Evolutionary conservation across 2,113 vertebrate genomes (phyloP), one percentile per base, ranked within the genome.

Genomic region (Sula dactylatra): DNA sequence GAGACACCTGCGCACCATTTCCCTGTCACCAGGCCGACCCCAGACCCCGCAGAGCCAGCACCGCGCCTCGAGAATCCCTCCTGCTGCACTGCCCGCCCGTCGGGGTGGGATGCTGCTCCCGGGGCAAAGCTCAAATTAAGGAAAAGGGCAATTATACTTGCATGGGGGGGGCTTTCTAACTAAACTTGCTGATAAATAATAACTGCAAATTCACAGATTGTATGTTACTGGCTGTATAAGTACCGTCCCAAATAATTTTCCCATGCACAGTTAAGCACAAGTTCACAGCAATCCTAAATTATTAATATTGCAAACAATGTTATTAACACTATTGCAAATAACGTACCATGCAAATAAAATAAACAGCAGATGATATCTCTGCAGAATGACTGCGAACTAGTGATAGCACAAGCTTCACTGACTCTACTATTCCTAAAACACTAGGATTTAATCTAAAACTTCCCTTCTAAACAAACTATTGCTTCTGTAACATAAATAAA

Each of bases 1-100:
- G 40, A 65, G 26, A 26, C 45, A 49, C 45, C 16, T 32, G 27
- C 8, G 2, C 8, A 19, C 24, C 49, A 25, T 62, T 77, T 61
- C 66, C 62, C 3, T 4, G 44, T 29, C 32, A 36, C 27, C 64
- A 80, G 62, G 24, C 16, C 12, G 36, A 9, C 20, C 25, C 6
- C 49, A 73, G 86, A n/a, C 25, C 4, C 47, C 0, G 0, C 66
- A 56, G 59, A 86, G 24, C 21, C 77, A 26, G n/a, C 69, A 6
- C 1, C 0, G 0, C 11, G 25, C 49, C 55, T 34, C 2, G 0
- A 18, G 65, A 42, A 50, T 24, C 29, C 13, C 19, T 78, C 52
- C 45, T 6, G 72, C 55, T 44, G 25, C 1, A 0, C 15, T 1
- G 2, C 16, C 26, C 1, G 1, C 50, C 66, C 22, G 0, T 12